Base-by-base conservation (phyloP, 2,113 vertebrate species). In the Orthochromis indermauri region DNA sequence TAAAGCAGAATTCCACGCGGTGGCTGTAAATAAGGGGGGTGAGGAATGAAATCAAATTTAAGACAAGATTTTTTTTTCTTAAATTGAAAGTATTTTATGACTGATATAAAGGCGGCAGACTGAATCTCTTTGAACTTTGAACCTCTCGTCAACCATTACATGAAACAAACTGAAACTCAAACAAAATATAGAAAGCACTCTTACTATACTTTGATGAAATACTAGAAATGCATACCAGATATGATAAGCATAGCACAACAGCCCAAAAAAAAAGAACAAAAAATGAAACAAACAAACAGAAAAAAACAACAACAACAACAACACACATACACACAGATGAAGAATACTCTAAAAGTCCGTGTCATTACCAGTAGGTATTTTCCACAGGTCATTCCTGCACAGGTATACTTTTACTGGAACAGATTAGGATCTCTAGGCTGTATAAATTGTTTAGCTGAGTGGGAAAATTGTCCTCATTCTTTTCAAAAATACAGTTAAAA, bases 1-100 rank as follows among this genome's bases (percentile, higher is more conserved):
- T 99, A 99, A 4, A 99, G 96, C 92, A 99, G 94, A 86, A 99
- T 99, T 88, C 99, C 99, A 94, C 99, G 97, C 40, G 99, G 99
- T 86, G 99, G 99, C 99, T 99, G 54, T 83, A 93, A 93, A 90
- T 3, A n/a, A 66, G 8, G 68, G 66, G 3, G 8, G 21, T 6
- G 40, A 40, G 24, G 40, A 14, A 19, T 8, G 8, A 71, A 71
- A 71, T 71, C 8, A 71, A 42, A 42, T 14, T 40, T 78, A 49
- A 49, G 71, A 49, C 42, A 49, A 10, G 6, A 66, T 35, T 7
- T 35, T 11, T 35, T 6, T 21, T 21, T 54, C n/a, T 24, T 42
- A 40, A n/a, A 66, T 33, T 5, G 6, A 31, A 14, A 17, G n/a
- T 26, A 78, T 49, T 78, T 78, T 31, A 78, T 19, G 14, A 28